Percentiles rank a stretch among this genome's conserved stretches.
Evolutionary conservation across 2,888 invertebrate species (phyloP).

Genomic region (Bugulina stolonifera): DNA sequence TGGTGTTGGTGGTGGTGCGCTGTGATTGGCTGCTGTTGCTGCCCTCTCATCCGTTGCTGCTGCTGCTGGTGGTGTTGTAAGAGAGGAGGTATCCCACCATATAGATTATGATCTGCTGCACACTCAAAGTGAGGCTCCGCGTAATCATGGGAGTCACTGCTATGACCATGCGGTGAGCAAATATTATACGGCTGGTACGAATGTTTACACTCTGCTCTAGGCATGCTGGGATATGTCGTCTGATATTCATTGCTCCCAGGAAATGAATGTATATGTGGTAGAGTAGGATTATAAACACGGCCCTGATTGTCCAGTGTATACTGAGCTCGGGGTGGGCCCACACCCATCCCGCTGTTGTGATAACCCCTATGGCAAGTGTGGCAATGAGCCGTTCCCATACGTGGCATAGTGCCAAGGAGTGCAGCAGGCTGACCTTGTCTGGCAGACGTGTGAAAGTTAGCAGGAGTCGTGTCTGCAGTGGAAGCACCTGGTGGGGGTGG

Average conservation of each 20-base stretch:
- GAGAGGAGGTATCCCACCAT: not conserved
- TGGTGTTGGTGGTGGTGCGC: too few relatives aligned
- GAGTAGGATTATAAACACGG: not conserved
- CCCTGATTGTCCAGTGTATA: not conserved
- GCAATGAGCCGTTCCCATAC: not conserved
- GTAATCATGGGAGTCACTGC: conserved; percentile 25
- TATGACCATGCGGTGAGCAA: conserved; percentile 11
- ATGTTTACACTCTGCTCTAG: not conserved
- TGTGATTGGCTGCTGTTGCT: not conserved
- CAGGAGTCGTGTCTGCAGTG: not conserved
- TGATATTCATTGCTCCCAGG: not conserved
- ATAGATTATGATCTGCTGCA: not conserved
- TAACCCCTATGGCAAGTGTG: conserved; percentile 6
- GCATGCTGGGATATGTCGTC: conserved; percentile 17
- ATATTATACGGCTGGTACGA: conserved; percentile 15
- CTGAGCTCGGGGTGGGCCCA: not conserved
- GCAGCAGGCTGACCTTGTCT: not conserved
- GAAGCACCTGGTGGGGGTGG: conserved; percentile 41
- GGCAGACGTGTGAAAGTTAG: not conserved
- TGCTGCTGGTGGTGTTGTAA: not conserved
- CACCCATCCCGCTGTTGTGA: conserved; percentile 11
- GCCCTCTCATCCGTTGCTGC: not conserved
- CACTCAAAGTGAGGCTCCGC: conserved; percentile 22
- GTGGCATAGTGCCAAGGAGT: not conserved
- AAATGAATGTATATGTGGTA: conserved; percentile 12